These are phyloP conservation scores for Turnix velox DNA, from an alignment of 2,113 vertebrate species.

Conservation along the genomic window DNA sequence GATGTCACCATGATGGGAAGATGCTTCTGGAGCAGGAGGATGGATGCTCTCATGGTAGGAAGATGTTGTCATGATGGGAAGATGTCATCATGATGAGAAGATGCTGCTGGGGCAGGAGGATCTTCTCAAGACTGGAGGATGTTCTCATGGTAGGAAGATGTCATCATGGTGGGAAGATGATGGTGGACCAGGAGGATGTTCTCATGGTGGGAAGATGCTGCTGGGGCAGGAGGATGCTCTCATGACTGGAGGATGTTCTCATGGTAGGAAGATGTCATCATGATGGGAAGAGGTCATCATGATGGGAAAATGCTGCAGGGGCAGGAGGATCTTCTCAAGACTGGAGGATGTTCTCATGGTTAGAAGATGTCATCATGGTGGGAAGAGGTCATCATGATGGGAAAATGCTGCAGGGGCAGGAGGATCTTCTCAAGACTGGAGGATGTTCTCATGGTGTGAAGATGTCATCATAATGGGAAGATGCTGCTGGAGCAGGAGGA, in stretches of 20 bases:
- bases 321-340: too few species aligned
- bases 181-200: rapidly evolving
- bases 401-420: rapidly evolving
- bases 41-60: not conserved
- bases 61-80: rapidly evolving
- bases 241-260: not conserved
- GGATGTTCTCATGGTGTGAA: not conserved
- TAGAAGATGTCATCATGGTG: rapidly evolving
- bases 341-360: rapidly evolving
- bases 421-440: rapidly evolving
- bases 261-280: rapidly evolving
- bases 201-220: not conserved
- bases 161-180: not conserved
- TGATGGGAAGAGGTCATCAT: not conserved
- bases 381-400: too few species aligned
- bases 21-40: too few species aligned
- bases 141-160: too few species aligned
- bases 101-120: not conserved
- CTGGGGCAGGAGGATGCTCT: not conserved
- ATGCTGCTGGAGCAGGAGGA: not conserved
- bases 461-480: not conserved
- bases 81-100: not conserved
- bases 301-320: rapidly evolving
- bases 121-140: not conserved
- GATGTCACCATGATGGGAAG: too few species aligned